These are phyloP conservation scores for Pardalotus punctatus DNA, from an alignment of 2,113 vertebrate genomes.

Conservation along the genomic window DNA sequence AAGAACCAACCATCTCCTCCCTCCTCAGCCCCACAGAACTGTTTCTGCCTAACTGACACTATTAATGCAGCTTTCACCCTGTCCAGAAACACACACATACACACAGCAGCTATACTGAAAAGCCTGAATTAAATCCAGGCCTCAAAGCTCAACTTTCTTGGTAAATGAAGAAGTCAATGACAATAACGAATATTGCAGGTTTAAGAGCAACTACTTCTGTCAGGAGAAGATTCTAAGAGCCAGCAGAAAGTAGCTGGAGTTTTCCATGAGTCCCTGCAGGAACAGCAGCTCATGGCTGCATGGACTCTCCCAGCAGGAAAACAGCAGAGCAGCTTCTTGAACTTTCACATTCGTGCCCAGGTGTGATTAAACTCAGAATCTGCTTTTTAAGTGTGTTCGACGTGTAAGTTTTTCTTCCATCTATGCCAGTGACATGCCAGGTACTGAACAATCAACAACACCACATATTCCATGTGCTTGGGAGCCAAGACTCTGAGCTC, in stretches of 20 bases:
- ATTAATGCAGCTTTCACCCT: not conserved
- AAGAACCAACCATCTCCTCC: not conserved
- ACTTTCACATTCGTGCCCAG: fast-evolving
- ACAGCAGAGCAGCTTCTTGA: not conserved
- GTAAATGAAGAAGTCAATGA: not conserved
- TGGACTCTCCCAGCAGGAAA: not conserved
- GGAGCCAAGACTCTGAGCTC: not conserved
- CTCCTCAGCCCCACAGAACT: not conserved
- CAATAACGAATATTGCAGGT: not conserved
- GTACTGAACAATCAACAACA: not conserved
- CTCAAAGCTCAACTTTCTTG: not conserved
- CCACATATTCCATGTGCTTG: fast-evolving
- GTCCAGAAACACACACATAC: not conserved
- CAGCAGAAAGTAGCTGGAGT: not conserved
- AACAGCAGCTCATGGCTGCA: not conserved
- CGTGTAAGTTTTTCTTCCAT: not conserved
- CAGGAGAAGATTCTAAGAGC: not conserved
- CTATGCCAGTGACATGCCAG: fast-evolving
- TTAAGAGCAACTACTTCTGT: not conserved
- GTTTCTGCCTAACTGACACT: not conserved
- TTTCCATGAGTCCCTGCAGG: not conserved
- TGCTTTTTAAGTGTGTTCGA: fast-evolving
- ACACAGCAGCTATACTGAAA: fast-evolving
- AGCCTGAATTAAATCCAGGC: not conserved
- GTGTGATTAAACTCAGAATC: not conserved